Percentiles rank a stretch among this genome's conserved stretches.
phyloP scores from a whole-genome alignment of 1,140 invertebrate species.

The Drosophila malerkotliana region DNA sequence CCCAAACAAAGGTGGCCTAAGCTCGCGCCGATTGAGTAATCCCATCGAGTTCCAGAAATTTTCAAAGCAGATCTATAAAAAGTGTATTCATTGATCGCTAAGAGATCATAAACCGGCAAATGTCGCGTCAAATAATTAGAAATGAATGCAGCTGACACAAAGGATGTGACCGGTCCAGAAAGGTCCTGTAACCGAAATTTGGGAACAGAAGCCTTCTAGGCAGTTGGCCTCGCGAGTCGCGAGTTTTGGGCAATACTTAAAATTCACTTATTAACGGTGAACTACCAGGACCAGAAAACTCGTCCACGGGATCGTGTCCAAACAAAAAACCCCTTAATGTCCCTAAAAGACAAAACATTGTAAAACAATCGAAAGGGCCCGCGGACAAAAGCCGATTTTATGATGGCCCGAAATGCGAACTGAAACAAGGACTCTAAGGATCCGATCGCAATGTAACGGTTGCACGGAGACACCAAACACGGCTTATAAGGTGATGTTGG shows the following conservation, averaged over 20 bases:
- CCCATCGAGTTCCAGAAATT: slow-evolving; percentile 26
- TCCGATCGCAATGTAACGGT: slow-evolving; percentile 9
- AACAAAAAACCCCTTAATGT: slow-evolving; percentile 80
- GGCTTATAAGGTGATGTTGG: slow-evolving; percentile 36
- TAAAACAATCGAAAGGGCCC: slow-evolving; percentile 69
- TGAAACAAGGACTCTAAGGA: slow-evolving; percentile 25
- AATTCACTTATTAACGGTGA: slow-evolving; percentile 70
- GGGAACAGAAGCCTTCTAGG: slow-evolving; percentile 13
- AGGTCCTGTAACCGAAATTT: slow-evolving; percentile 36
- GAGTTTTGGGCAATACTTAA: slow-evolving; percentile 43
- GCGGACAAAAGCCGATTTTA: slow-evolving; percentile 61
- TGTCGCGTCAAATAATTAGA: slow-evolving; percentile 69
- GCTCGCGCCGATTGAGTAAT: slow-evolving; percentile 67
- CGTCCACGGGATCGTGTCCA: slow-evolving; percentile 46
- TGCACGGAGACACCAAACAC: slow-evolving; percentile 65
- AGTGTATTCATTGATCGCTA: slow-evolving; percentile 62
- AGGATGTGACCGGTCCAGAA: slow-evolving; percentile 20
- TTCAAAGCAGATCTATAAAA: slow-evolving; percentile 36
- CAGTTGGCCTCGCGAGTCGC: slow-evolving; percentile 45
- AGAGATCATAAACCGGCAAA: slow-evolving; percentile 32
- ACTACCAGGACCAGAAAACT: slow-evolving; percentile 26
- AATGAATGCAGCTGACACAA: slow-evolving; percentile 68
- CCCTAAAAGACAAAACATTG: slow-evolving; percentile 65
- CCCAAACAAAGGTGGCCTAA: slow-evolving; percentile 9
- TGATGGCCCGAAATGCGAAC: slow-evolving; percentile 48